Base-by-base conservation (phyloP, 1,140 invertebrate genomes). In the Musca vetustissima region DNA sequence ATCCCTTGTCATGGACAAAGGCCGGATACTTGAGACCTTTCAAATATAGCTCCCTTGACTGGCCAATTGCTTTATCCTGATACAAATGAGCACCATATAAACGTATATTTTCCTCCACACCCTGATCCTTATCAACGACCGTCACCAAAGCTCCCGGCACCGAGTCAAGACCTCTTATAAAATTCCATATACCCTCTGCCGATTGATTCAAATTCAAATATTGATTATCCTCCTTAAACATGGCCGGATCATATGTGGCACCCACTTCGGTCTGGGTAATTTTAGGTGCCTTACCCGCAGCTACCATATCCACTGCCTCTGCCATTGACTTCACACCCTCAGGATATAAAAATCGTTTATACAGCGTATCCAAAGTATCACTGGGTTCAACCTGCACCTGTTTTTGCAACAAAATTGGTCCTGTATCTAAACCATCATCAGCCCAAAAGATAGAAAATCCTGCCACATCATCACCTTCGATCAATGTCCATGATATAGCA, bases 361-460 rank as follows among this genome's bases (percentile, higher is more conserved):
- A 98, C 0, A 98, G 80, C 2, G 89, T 89, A 77, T 99, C 96
- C 6, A 98, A 88, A 0, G 95, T 99, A 73, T 99, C 97, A 73
- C 97, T 91, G 21, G 90, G 88, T 14, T 92, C 87, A 4, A 97
- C 88, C 32, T 88, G 87, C 72, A 92, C 94, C 57, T 89, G 88
- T 75, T 89, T 90, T 81, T 96, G 94, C 0, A 98, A 83, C 1
- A 99, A 85, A 66, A 99, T 89, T 0, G 96, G 96, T 17, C 97
- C 97, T 0, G 96, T 98, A 79, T 98, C 97, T 4, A 98, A 82
- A 1, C 97, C 97, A 78, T 98, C 96, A 81, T 98, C 96, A 0
- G 96, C 93, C 96, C 96, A 98, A 83, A 99, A 99, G 64, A 99
- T 89, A 0, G 93, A 89, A 48, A 98, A 92, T 1, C 97, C 97